phyloP scores from a whole-genome alignment of 2,113 vertebrate species.

The Hemicordylus capensis region DNA sequence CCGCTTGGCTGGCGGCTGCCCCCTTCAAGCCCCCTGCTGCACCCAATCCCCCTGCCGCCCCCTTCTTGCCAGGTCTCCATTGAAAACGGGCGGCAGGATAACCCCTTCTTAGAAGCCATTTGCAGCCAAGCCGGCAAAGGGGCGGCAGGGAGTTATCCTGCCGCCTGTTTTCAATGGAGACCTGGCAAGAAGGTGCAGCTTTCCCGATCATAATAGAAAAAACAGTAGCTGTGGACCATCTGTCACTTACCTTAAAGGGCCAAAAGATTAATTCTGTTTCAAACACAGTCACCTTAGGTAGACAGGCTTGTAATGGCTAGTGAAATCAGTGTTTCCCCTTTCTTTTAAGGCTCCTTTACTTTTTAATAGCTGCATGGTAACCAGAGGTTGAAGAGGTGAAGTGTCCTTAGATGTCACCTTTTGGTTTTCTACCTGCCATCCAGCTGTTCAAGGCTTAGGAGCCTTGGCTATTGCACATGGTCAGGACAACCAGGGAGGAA shows the following conservation, averaged over 20 bases:
- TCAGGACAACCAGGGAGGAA: neutral
- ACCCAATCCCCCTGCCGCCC: too few relatives aligned
- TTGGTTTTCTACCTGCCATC: neutral
- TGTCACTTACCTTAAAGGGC: neutral
- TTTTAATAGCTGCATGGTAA: neutral
- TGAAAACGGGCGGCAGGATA: too few relatives aligned
- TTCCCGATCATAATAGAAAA: neutral
- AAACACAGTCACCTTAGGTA: neutral
- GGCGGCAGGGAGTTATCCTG: too few relatives aligned
- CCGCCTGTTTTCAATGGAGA: too few relatives aligned
- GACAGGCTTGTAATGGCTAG: neutral
- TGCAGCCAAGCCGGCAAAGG: too few relatives aligned
- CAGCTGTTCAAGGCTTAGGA: neutral
- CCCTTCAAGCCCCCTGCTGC: too few relatives aligned
- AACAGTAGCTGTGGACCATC: neutral
- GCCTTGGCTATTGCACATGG: neutral
- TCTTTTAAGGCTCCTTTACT: neutral
- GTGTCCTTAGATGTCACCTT: neutral
- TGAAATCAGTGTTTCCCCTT: neutral
- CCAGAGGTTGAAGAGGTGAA: neutral
- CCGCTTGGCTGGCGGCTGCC: too few relatives aligned
- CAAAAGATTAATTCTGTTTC: neutral
- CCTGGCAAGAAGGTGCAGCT: too few relatives aligned
- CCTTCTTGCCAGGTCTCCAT: too few relatives aligned
- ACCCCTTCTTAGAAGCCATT: too few relatives aligned